Conservation (phyloP, 2,888 invertebrate genomes). For the Cremastinae sp. region DNA sequence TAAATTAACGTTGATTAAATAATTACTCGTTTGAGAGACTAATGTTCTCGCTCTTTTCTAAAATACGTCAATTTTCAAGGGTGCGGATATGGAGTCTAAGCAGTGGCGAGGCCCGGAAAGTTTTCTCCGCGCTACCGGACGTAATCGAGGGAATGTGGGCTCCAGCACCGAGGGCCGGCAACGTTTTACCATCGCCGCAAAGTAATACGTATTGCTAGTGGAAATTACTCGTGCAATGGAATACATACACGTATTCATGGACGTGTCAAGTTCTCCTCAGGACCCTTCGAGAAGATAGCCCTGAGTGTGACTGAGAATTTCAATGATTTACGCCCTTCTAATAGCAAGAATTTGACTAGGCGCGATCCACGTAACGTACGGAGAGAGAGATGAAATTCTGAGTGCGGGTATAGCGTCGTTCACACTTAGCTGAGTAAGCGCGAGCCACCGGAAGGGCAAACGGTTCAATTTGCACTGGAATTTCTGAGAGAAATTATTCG, state of each 20-base stretch:
- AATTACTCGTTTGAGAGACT: too few species aligned
- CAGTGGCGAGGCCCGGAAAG: background rate
- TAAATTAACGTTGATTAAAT: too few species aligned
- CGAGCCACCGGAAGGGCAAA: constrained; percentile 48
- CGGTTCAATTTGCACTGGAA: constrained; percentile 56
- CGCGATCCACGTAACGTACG: constrained; percentile 25
- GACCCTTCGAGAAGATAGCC: background rate
- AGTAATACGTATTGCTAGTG: constrained; percentile 52
- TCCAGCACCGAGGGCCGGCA: constrained; percentile 29
- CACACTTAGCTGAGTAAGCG: constrained; percentile 55
- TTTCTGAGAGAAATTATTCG: constrained; percentile 54
- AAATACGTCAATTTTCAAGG: constrained; percentile 15
- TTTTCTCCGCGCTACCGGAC: constrained; percentile 16
- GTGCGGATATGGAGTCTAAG: constrained; percentile 23
- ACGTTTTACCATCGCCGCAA: constrained; percentile 47
- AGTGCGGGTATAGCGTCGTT: constrained; percentile 30
- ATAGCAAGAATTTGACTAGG: background rate
- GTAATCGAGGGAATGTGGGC: constrained; percentile 52
- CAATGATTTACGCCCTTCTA: background rate
- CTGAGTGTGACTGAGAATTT: background rate
- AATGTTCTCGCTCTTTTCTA: background rate
- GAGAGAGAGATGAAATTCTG: constrained; percentile 11
- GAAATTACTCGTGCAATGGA: constrained; percentile 39
- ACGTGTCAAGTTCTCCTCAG: background rate
- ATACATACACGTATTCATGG: constrained; percentile 8